Base-by-base conservation (phyloP, 2,113 vertebrate genomes). In the Pomatorhinus ruficollis region DNA sequence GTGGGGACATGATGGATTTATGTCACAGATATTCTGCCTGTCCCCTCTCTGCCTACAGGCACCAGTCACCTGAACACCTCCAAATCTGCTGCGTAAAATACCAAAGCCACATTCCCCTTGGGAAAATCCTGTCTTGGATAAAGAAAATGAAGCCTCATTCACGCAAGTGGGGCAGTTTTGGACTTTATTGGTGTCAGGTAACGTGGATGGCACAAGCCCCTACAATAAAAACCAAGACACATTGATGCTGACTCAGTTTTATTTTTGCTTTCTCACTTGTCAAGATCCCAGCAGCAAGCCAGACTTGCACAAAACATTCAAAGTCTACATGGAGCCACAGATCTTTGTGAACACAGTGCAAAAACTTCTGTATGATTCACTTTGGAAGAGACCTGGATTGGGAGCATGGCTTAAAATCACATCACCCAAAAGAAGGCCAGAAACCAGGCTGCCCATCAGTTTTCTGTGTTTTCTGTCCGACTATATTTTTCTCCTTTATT, bases 241-340 rank as follows among this genome's bases (percentile, higher is more conserved):
- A 10, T 0, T 25, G 44, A 85, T 59, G 56, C 12, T 69, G 69
- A 82, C 31, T 50, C 7, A 0, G 47, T 39, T 87, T 94, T 91
- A 69, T 64, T 95, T 89, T 92, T 91, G 71, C 72, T 83, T 94
- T 85, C 28, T 93, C 76, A 45, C 50, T 72, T 90, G 63, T 70
- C 70, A 91, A 87, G 89, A 87, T 35, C 72, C 21, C 74, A 88
- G 8, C 37, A 79, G 74, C 4, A 9, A 92, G 39, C 12, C 69
- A 90, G 77, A 69, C 74, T 71, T 50, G 37, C 18, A 65, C 52
- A 54, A 95, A 92, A 92, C 27, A 92, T 28, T 93, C 28, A 70
- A 42, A 71, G 23, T 70, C 44, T 78, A 24, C 11, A 56, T 0
- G 19, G 44, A 94, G 53, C 17, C 78, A 84, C 33, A 64, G 54